A percentile compares a stretch with the other conserved stretches of the same genome.
Conservation (phyloP, 2,113 vertebrate species). For the Phodopus roborovskii region DNA sequence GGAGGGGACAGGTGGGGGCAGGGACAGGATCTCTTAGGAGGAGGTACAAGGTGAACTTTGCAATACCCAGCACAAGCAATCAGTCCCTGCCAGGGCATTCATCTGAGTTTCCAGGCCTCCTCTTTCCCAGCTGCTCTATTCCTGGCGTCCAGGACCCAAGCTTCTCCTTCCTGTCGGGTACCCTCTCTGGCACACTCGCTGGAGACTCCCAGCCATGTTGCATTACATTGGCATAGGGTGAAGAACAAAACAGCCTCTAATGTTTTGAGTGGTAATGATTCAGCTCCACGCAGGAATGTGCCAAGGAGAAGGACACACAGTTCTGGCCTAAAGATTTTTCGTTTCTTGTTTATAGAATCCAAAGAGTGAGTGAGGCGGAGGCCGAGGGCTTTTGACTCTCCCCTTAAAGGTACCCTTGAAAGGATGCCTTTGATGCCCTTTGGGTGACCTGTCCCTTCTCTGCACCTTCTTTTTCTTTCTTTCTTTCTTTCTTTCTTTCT, state of each 20-base stretch:
- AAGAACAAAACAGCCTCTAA: conserved; percentile 79
- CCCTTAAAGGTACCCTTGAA: conserved; percentile 76
- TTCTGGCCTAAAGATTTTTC: conserved; percentile 64
- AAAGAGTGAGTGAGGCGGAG: conserved; percentile 80
- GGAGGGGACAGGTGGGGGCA: background rate
- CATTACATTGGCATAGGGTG: conserved; percentile 86
- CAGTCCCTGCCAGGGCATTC: background rate
- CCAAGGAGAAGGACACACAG: conserved; percentile 58
- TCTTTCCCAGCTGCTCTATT: conserved; percentile 41
- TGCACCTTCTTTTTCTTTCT: conserved; percentile 50
- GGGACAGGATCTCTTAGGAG: background rate
- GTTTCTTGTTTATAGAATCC: conserved; percentile 84
- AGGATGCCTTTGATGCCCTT: conserved; percentile 73
- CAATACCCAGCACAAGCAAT: background rate
- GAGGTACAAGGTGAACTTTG: conserved; percentile 11
- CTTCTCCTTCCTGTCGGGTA: conserved; percentile 65
- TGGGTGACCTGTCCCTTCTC: conserved; percentile 82
- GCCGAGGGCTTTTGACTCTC: conserved; percentile 72
- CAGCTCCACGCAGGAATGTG: conserved; percentile 68
- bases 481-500: no score
- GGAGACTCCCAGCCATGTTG: conserved; percentile 80
- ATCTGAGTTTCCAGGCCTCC: fast-evolving
- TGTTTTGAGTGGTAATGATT: conserved; percentile 74
- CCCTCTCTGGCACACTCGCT: conserved; percentile 75
- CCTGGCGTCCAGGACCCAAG: background rate